These are phyloP conservation scores for Zootermopsis nevadensis DNA, from an alignment of 2,888 invertebrate species.

Conservation along the genomic window DNA sequence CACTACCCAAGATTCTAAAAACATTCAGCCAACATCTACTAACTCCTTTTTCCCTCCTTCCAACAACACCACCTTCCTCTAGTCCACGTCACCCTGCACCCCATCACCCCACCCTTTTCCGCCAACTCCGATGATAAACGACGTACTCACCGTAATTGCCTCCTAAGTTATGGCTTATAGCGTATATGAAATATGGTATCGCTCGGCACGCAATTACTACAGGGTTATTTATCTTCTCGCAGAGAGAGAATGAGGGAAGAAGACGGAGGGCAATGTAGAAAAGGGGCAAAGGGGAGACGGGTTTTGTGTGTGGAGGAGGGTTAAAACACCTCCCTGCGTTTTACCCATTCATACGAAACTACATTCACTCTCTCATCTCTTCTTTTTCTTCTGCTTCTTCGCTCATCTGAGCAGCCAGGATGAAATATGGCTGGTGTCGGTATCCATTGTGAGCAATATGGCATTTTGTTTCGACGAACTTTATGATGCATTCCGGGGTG, in stretches of 20 bases:
- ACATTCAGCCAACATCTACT: slow-evolving; percentile 28
- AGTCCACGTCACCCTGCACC: slow-evolving; percentile 48
- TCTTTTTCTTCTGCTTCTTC: not conserved
- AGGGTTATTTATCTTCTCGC: slow-evolving; percentile 66
- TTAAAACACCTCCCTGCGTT: slow-evolving; percentile 48
- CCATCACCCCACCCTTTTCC: slow-evolving; percentile 52
- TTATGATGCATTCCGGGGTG: slow-evolving; percentile 33
- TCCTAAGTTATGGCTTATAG: slow-evolving; percentile 70
- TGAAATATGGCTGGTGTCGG: slow-evolving; percentile 49
- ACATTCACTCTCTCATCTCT: slow-evolving; percentile 42
- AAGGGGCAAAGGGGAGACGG: too few relatives aligned
- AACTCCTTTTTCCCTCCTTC: slow-evolving; percentile 28
- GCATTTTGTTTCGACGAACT: slow-evolving; percentile 45
- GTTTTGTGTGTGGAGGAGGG: slow-evolving; percentile 8
- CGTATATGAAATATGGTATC: slow-evolving; percentile 70
- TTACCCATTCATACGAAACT: slow-evolving; percentile 49
- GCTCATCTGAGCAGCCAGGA: slow-evolving; percentile 18
- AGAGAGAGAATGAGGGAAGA: slow-evolving; percentile 38
- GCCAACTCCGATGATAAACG: slow-evolving; percentile 66
- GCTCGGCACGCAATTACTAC: slow-evolving; percentile 70
- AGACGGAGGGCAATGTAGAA: not conserved
- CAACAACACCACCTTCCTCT: slow-evolving; percentile 12
- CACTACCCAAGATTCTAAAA: slow-evolving; percentile 14
- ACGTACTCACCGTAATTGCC: slow-evolving; percentile 71
- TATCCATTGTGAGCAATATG: slow-evolving; percentile 47